Conservation (phyloP, 2,113 vertebrate species). For the Malurus cyaneus region DNA sequence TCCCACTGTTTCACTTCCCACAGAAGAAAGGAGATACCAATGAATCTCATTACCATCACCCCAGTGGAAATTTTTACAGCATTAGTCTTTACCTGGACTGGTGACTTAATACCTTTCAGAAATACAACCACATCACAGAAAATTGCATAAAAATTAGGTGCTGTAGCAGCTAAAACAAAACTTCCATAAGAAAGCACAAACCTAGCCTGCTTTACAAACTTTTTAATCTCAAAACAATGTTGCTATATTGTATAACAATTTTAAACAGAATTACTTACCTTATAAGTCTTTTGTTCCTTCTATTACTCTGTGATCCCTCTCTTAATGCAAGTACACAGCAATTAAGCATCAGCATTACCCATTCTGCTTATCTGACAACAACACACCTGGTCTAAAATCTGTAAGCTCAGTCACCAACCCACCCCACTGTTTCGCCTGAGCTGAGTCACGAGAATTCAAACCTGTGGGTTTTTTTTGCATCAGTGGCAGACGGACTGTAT, state of each 20-base stretch:
- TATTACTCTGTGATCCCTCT: constrained; percentile 40
- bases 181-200: neutral
- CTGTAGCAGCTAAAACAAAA: neutral
- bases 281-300: constrained; percentile 5
- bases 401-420: neutral
- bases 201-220: neutral
- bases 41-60: neutral
- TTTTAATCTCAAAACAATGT: neutral
- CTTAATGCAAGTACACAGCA: constrained; percentile 66
- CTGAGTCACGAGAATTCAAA: constrained; percentile 8
- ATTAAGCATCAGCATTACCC: constrained; percentile 53
- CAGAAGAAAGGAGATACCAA: neutral
- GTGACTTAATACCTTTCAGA: neutral
- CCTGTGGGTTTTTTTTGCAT: neutral
- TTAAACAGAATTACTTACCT: constrained; percentile 32
- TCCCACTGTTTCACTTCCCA: neutral
- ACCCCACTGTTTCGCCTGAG: neutral
- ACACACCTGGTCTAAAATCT: constrained; percentile 27
- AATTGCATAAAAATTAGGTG: neutral
- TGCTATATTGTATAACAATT: neutral
- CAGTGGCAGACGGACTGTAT: neutral
- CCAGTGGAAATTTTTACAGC: neutral
- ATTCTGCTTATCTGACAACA: constrained; percentile 53
- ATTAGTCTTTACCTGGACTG: neutral
- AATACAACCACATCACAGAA: neutral